Base-by-base conservation (phyloP, 1,140 invertebrate genomes). In the Sitobion miscanthi region DNA sequence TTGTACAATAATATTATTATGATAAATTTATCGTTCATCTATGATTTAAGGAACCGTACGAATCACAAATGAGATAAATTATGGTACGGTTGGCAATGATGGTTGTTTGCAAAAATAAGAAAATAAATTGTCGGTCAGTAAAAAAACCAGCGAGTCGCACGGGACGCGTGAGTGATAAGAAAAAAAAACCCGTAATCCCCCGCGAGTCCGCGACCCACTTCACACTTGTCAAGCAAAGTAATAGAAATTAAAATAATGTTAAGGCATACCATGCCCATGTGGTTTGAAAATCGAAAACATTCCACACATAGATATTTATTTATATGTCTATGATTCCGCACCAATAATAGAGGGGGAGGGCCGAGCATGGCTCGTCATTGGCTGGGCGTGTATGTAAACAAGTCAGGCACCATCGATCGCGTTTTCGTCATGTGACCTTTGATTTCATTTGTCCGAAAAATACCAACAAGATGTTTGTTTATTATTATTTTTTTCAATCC, bases 401-500 rank as follows among this genome's bases (percentile, higher is more conserved):
- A 52, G 82, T 52, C 35, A 62, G 49, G 38, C 82, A 86, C 82
- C 91, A 93, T 93, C 91, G 91, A 93, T 93, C 91, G 91, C 14
- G 82, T 93, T 93, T 93, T 93, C 91, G 91, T 93, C 91, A 86
- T 93, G 91, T 93, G 91, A 93, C 91, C 91, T 93, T 93, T 93
- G 91, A 93, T 93, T 93, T 93, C 82, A 93, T 93, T 93, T 54
- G 91, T 83, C 77, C 57, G 85, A 83, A 93, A 93, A 93, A 77
- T 77, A 86, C 77, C 35, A 93, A 93, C 47, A 93, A 93, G 47
- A 85, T 93, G 91, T 93, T 93, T 93, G 85, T 93, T 91, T 93
- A 86, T 93, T 93, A 86, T 86, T 69, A 90, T 90, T 90, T 69
- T 38, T 62, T 90, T 90, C 4, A 77, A 77, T 17, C 30, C 11